Evolutionary conservation across 1,140 invertebrate genomes (phyloP).

Genomic region (Formica exsecta): DNA sequence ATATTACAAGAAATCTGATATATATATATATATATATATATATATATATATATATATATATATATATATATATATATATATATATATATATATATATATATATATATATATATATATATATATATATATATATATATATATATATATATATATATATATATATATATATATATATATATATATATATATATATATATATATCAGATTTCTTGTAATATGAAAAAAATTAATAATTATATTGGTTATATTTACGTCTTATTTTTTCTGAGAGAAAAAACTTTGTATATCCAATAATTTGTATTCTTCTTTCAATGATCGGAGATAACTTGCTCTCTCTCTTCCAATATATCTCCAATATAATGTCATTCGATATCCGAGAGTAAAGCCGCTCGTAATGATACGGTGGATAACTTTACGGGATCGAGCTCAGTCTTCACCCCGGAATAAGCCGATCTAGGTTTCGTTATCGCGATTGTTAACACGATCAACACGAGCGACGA

Average conservation of each 20-base stretch:
- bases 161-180: neutral
- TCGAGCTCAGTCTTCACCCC: neutral
- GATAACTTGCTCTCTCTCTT: neutral
- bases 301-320: neutral
- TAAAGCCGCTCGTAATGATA: neutral
- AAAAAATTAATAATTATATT: no score
- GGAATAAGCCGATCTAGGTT: neutral
- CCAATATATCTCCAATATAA: neutral
- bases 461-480: slow-evolving; percentile 55
- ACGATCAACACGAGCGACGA: slow-evolving; percentile 35
- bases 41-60: neutral
- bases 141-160: no score
- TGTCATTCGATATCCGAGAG: neutral
- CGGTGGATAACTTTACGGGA: neutral
- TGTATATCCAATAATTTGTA: neutral
- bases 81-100: no score
- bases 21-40: neutral
- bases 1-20: no score
- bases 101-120: no score
- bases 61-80: no score
- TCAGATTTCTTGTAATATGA: no score
- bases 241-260: no score
- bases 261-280: no score
- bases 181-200: neutral
- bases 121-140: no score